phyloP scores from a whole-genome alignment of 2,888 invertebrate genomes.

The Lysandra coridon region DNA sequence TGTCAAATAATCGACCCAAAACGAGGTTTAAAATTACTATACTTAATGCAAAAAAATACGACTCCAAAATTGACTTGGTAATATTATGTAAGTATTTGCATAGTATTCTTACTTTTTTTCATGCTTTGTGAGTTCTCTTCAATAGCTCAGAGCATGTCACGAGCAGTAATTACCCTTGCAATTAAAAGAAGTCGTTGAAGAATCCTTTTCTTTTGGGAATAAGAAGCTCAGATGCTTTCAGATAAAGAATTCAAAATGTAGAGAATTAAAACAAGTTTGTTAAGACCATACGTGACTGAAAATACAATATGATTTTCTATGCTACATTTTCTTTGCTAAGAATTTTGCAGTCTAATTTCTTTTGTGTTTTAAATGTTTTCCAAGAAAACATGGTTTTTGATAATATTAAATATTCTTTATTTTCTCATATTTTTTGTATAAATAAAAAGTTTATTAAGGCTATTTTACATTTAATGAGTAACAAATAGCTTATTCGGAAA shows the following conservation, averaged over 20 bases:
- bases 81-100: neutral
- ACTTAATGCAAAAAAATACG: too few relatives aligned
- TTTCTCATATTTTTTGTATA: too few relatives aligned
- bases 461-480: too few relatives aligned
- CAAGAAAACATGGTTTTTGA: too few relatives aligned
- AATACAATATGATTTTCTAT: neutral
- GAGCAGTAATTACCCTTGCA: neutral
- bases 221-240: neutral
- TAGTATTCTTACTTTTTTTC: neutral
- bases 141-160: neutral
- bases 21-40: too few relatives aligned
- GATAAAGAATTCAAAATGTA: neutral
- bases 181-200: constrained; percentile 14
- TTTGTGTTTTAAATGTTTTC: too few relatives aligned
- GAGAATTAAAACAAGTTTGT: neutral
- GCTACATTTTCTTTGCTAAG: neutral
- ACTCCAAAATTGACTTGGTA: neutral
- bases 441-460: too few relatives aligned
- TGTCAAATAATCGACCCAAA: too few relatives aligned
- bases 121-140: neutral
- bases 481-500: too few relatives aligned
- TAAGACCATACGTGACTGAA: neutral
- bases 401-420: too few relatives aligned
- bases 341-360: too few relatives aligned
- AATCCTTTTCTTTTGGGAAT: neutral